These are phyloP conservation scores for Marmota flaviventris DNA, from an alignment of 2,113 vertebrate species.

Conservation along the genomic window DNA sequence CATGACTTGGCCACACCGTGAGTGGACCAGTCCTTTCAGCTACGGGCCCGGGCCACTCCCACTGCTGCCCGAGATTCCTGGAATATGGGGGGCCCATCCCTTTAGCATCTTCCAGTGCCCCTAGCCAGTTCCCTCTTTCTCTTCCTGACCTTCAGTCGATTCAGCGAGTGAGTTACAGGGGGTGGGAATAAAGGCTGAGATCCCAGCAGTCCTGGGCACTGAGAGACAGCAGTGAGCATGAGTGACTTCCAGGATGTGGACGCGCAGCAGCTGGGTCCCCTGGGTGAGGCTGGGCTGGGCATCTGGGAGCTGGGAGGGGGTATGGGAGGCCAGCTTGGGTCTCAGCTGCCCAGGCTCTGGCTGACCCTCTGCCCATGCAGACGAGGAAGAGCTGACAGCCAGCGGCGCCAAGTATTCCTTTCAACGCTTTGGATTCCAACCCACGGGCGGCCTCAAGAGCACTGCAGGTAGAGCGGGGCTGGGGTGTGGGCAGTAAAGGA, in stretches of 20 bases:
- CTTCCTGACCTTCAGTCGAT: not conserved
- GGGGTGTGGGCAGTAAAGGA: too few relatives aligned
- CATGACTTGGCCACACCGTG: too few relatives aligned
- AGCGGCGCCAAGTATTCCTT: too few relatives aligned
- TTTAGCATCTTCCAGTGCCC: too few relatives aligned
- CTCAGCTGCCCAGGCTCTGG: too few relatives aligned
- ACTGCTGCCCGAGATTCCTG: not conserved
- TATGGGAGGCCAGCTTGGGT: not conserved
- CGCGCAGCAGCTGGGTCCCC: not conserved
- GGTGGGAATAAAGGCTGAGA: not conserved
- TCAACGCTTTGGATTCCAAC: too few relatives aligned
- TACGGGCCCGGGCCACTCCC: too few relatives aligned
- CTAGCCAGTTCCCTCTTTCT: not conserved
- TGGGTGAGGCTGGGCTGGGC: not conserved
- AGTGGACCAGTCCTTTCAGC: not conserved
- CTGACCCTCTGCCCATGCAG: not conserved
- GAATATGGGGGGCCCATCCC: not conserved
- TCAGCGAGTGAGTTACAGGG: not conserved
- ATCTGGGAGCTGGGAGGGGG: not conserved
- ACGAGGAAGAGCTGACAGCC: not conserved
- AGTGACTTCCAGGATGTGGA: not conserved
- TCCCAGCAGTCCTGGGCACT: not conserved
- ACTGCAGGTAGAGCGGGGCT: not conserved
- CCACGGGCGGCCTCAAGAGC: too few relatives aligned
- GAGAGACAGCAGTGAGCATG: not conserved